phyloP scores from a whole-genome alignment of 2,888 invertebrate species.

The Prionchulus punctatus region DNA sequence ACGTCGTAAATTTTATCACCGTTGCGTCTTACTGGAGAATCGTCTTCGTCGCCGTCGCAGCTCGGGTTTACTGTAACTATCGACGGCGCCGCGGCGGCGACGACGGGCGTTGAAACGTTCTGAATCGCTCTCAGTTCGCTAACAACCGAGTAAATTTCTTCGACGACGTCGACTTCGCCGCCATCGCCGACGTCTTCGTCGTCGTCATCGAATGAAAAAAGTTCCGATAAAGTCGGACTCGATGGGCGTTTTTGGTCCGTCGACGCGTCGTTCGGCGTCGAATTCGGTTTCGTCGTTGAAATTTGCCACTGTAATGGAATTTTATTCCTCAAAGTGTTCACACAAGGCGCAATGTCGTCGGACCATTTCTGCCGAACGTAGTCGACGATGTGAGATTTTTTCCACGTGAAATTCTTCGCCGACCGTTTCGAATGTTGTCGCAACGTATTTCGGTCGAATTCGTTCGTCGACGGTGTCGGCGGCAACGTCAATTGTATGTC shows the following conservation, averaged over 20 bases:
- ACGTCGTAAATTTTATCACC: not conserved
- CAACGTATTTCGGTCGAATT: too few relatives aligned
- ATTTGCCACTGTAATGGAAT: too few relatives aligned
- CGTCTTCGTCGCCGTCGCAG: not conserved
- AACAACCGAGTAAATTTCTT: not conserved
- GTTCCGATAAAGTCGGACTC: conserved; percentile 2
- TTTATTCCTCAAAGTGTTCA: too few relatives aligned
- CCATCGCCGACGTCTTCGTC: not conserved
- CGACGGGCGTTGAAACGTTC: not conserved
- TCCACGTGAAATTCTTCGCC: not conserved
- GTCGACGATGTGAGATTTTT: too few relatives aligned
- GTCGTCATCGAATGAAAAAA: conserved; percentile 10
- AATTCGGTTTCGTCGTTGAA: too few relatives aligned
- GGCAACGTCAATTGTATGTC: not conserved
- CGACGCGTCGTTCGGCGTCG: too few relatives aligned
- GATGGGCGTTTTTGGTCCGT: not conserved
- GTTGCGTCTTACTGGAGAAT: too few relatives aligned
- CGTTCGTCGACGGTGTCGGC: not conserved
- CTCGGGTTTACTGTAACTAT: not conserved
- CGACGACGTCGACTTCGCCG: too few relatives aligned
- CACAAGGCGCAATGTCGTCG: not conserved
- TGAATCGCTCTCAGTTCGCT: not conserved
- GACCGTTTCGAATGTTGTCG: too few relatives aligned
- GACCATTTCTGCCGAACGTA: not conserved
- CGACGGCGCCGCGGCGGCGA: not conserved